These are phyloP conservation scores for Apocheima hispidaria DNA, from an alignment of 2,888 invertebrate species.

Conservation along the genomic window DNA sequence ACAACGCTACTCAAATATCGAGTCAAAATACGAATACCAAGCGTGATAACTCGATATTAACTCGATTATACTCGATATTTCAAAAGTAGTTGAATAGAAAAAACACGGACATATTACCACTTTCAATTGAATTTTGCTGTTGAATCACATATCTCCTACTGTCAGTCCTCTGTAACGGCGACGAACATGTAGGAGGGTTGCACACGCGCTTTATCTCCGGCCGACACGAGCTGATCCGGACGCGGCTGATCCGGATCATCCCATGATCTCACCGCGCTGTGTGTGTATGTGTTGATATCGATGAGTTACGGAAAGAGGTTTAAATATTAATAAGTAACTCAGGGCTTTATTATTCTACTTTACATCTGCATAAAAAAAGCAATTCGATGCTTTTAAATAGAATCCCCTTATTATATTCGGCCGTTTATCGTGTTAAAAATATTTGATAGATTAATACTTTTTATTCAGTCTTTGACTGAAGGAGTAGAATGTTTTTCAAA, in stretches of 20 bases:
- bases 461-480: background rate
- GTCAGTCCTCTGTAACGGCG: background rate
- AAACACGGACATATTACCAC: too few relatives aligned
- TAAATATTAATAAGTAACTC: slow-evolving; percentile 25
- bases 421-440: background rate
- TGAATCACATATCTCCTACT: background rate
- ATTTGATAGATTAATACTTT: background rate
- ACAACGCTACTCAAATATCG: too few relatives aligned
- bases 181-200: slow-evolving; percentile 37
- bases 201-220: slow-evolving; percentile 75
- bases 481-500: background rate
- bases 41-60: too few relatives aligned
- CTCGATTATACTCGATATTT: too few relatives aligned
- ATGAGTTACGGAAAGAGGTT: slow-evolving; percentile 37
- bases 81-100: too few relatives aligned
- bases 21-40: too few relatives aligned
- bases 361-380: background rate
- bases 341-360: background rate
- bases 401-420: background rate
- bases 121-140: background rate
- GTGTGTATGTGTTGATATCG: slow-evolving; percentile 57
- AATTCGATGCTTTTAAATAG: background rate
- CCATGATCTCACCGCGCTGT: slow-evolving; percentile 60
- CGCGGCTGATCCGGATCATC: slow-evolving; percentile 82
- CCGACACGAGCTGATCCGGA: slow-evolving; percentile 81